Percentiles rank a stretch among this genome's conserved stretches.
Conservation (phyloP, 53 echinoderm and acorn worm species). For the Paracentrotus lividus region DNA sequence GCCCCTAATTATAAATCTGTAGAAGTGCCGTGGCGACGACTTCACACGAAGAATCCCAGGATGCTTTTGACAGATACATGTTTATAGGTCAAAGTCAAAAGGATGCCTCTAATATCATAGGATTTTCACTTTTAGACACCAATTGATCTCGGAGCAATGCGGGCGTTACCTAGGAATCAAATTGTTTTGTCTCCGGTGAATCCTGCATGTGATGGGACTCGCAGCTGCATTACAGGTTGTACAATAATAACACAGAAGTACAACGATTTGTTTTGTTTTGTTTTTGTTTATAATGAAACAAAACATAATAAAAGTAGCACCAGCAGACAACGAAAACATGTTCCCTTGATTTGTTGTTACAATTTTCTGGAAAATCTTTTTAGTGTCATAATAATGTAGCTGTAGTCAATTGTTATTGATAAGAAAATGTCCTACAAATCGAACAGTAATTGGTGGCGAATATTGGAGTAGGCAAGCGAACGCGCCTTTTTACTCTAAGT, state of each 20-base stretch:
- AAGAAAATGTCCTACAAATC: no score
- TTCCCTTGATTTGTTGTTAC: no score
- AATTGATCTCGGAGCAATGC: not conserved
- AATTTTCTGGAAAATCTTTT: no score
- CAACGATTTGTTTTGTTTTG: no score
- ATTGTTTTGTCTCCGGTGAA: constrained; percentile 19
- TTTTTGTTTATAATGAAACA: no score
- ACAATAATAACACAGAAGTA: no score
- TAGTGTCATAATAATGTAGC: no score
- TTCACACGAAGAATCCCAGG: not conserved
- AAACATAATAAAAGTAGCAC: no score
- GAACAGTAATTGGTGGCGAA: no score
- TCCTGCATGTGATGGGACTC: not conserved
- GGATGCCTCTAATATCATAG: not conserved
- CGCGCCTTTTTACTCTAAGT: no score
- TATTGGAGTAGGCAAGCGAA: no score
- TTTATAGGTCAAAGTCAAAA: not conserved
- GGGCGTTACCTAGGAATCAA: not conserved
- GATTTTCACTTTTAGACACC: not conserved
- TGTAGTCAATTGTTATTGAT: no score
- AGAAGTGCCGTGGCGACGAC: not conserved
- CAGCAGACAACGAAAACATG: not conserved
- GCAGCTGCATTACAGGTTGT: constrained; percentile 10
- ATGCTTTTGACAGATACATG: not conserved
- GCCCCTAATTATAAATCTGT: not conserved